These are phyloP conservation scores for Ctenomys sociabilis DNA, from an alignment of 2,113 vertebrate genomes.

Conservation along the genomic window DNA sequence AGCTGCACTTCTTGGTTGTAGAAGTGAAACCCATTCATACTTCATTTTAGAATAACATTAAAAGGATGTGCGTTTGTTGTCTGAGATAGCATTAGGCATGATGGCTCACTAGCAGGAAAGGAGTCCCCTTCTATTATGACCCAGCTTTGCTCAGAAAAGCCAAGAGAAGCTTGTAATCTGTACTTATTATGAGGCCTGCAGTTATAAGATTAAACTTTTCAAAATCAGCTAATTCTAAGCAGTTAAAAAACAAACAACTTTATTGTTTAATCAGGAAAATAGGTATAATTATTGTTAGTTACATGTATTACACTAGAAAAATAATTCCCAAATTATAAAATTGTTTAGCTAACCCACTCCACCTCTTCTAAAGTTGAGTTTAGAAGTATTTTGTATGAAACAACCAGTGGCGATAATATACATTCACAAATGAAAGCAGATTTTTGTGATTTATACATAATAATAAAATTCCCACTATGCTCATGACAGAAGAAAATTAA, in stretches of 20 bases:
- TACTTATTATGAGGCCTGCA: neutral
- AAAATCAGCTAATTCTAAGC: constrained; percentile 30
- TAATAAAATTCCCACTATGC: constrained; percentile 50
- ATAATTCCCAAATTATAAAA: constrained; percentile 49
- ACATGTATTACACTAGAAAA: constrained; percentile 40
- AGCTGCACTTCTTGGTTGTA: neutral
- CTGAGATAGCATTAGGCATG: neutral
- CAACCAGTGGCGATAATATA: neutral
- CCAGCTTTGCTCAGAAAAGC: neutral
- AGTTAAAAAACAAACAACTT: constrained; percentile 54
- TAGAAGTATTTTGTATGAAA: constrained; percentile 27
- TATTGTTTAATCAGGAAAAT: constrained; percentile 42
- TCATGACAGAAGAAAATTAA: constrained; percentile 35
- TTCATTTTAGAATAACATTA: neutral
- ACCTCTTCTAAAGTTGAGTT: constrained; percentile 9
- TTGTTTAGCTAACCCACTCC: neutral
- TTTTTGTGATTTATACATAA: neutral
- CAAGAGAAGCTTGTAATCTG: neutral
- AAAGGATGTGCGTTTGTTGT: neutral
- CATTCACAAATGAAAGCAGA: constrained; percentile 45
- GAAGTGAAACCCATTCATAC: constrained; percentile 4
- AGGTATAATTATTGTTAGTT: constrained; percentile 57
- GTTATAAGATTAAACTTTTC: constrained; percentile 10
- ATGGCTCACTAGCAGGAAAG: neutral
- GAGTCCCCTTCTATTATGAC: neutral